A percentile compares a stretch with the other conserved stretches of the same genome.
phyloP scores from a whole-genome alignment of 23 tunicate genomes.

The Botrylloides violaceus region DNA sequence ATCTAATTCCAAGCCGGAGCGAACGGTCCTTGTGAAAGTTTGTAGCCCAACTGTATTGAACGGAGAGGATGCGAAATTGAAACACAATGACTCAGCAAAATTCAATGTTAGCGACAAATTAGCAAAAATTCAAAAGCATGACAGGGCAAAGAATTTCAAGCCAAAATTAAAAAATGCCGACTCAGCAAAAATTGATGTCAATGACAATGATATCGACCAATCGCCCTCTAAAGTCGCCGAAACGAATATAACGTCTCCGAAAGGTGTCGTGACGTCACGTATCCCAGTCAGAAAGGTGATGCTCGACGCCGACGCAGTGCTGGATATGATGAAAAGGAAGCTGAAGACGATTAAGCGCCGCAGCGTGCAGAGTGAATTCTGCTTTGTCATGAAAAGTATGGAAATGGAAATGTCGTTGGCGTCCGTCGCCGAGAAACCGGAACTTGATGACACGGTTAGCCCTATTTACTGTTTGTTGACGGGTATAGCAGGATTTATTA shows the following conservation, averaged over 20 bases:
- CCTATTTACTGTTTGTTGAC: too few species aligned
- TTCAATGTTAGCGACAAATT: background rate
- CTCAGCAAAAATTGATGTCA: background rate
- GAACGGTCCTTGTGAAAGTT: too few species aligned
- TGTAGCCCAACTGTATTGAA: too few species aligned
- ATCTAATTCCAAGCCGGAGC: too few species aligned
- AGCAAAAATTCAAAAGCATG: background rate
- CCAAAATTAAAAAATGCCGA: background rate
- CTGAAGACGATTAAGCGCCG: constrained; percentile 42
- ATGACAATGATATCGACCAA: too few species aligned
- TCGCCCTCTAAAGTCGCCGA: too few species aligned
- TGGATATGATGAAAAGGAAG: constrained; percentile 34
- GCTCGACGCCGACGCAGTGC: constrained; percentile 26
- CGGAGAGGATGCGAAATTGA: too few species aligned
- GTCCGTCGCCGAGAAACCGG: constrained; percentile 12
- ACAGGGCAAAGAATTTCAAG: background rate
- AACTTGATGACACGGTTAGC: constrained; percentile 1
- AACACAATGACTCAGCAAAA: too few species aligned
- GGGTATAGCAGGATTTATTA: too few species aligned
- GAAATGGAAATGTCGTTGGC: constrained; percentile 10
- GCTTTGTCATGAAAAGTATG: constrained; percentile 3
- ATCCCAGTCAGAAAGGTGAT: background rate
- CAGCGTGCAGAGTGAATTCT: constrained; percentile 40
- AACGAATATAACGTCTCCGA: too few species aligned
- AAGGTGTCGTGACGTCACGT: background rate